These are phyloP conservation scores for Synchiropus splendidus DNA, from an alignment of 2,113 vertebrate genomes.

Conservation along the genomic window DNA sequence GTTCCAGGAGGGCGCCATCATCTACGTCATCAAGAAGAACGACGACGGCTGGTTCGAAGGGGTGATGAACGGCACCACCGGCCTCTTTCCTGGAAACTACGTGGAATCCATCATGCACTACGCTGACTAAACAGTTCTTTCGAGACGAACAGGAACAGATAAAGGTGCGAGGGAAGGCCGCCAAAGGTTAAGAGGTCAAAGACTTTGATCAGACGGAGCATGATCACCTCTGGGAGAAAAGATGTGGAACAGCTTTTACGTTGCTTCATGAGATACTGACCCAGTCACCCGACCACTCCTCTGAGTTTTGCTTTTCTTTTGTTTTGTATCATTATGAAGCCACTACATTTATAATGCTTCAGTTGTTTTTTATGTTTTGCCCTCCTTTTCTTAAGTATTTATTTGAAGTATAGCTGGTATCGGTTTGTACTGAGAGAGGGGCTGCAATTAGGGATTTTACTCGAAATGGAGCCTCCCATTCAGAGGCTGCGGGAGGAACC, in stretches of 20 bases:
- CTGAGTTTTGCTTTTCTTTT: conserved; percentile 33
- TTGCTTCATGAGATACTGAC: conserved; percentile 27
- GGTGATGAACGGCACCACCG: conserved; percentile 93
- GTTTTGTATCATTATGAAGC: conserved; percentile 23
- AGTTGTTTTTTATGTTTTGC: conserved; percentile 21
- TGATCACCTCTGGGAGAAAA: conserved; percentile 34
- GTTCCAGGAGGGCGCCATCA: conserved; percentile 98
- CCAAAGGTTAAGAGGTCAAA: conserved; percentile 33
- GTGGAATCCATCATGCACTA: conserved; percentile 99
- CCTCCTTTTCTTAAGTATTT: conserved; percentile 48
- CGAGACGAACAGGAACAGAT: conserved; percentile 2
- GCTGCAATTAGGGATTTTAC: conserved; percentile 10
- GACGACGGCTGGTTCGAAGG: conserved; percentile 98
- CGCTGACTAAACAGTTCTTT: conserved; percentile 74
- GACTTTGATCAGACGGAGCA: conserved; percentile 55
- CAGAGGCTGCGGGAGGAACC: conserved; percentile 36
- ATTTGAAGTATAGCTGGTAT: conserved; percentile 39
- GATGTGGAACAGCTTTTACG: conserved; percentile 8
- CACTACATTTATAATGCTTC: conserved; percentile 29
- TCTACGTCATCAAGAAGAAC: conserved; percentile 99
- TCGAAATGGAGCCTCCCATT: not conserved
- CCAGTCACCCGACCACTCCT: conserved; percentile 22
- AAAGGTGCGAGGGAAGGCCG: conserved; percentile 6
- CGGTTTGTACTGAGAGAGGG: conserved; percentile 11
- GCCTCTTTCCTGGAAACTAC: conserved; percentile 96